Conservation (phyloP, 1,140 invertebrate species). For the Calycopis cecrops region DNA sequence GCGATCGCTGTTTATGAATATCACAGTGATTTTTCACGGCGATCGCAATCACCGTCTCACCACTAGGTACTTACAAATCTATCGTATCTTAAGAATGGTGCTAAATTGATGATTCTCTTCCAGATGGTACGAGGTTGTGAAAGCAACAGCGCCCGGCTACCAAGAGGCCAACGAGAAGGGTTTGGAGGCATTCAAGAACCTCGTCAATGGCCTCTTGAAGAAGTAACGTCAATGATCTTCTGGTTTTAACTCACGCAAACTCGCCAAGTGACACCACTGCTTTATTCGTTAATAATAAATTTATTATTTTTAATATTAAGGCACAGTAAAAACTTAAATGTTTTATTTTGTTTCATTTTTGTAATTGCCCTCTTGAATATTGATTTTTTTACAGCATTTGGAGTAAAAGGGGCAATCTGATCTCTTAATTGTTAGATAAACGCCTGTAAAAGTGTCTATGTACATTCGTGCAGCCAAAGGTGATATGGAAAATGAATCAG, state of each 20-base stretch:
- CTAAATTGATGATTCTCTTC: constrained; percentile 18
- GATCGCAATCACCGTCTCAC: too few relatives aligned
- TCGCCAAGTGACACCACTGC: constrained; percentile 18
- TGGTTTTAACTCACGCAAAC: constrained; percentile 4
- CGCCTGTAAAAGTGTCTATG: too few relatives aligned
- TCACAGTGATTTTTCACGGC: too few relatives aligned
- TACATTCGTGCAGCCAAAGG: too few relatives aligned
- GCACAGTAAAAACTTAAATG: constrained; percentile 35
- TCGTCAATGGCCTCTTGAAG: constrained; percentile 80
- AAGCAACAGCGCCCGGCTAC: constrained; percentile 82
- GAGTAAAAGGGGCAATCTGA: too few relatives aligned
- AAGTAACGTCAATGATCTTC: constrained; percentile 76
- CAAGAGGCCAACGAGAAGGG: constrained; percentile 81
- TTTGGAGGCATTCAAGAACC: constrained; percentile 70
- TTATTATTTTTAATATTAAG: constrained; percentile 26
- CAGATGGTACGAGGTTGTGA: constrained; percentile 82
- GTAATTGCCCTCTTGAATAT: too few relatives aligned
- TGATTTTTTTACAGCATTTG: too few relatives aligned
- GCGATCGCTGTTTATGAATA: too few relatives aligned
- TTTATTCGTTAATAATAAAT: constrained; percentile 33
- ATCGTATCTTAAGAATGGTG: too few relatives aligned
- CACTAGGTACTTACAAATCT: too few relatives aligned
- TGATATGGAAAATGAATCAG: too few relatives aligned
- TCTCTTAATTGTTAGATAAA: too few relatives aligned
- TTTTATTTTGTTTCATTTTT: constrained; percentile 12